These are phyloP conservation scores for Chloroclysta siterata DNA, from an alignment of 2,888 invertebrate species.

Conservation along the genomic window DNA sequence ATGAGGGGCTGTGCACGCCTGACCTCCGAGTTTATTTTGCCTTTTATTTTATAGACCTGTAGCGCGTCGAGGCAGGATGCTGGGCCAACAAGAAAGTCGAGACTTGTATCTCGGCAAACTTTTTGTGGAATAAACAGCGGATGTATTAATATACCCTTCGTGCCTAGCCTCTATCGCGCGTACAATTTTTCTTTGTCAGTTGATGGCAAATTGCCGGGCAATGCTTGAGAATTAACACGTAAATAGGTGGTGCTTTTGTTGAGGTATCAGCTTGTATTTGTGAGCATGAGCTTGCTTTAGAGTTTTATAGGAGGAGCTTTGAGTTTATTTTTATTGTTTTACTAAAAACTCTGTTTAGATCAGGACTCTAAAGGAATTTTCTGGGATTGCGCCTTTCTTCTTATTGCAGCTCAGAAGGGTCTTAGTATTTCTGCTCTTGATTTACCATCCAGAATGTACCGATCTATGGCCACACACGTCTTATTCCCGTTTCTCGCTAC, in stretches of 20 bases:
- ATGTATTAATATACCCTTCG: constrained; percentile 64
- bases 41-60: constrained; percentile 71
- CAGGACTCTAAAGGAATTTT: too few species aligned
- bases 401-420: neutral
- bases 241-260: constrained; percentile 26
- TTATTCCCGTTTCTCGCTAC: constrained; percentile 21
- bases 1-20: constrained; percentile 61
- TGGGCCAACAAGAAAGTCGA: constrained; percentile 56
- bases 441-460: neutral
- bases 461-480: constrained; percentile 24
- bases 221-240: constrained; percentile 24
- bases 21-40: constrained; percentile 73
- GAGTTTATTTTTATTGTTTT: constrained; percentile 4
- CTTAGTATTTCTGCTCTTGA: neutral
- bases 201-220: constrained; percentile 34
- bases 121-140: constrained; percentile 65
- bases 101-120: constrained; percentile 48
- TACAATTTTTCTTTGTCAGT: constrained; percentile 42
- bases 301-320: constrained; percentile 5
- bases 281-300: neutral
- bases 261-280: constrained; percentile 5
- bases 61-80: constrained; percentile 58
- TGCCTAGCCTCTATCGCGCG: constrained; percentile 45
- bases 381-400: too few species aligned
- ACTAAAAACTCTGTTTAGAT: neutral